Conservation (phyloP, 2,888 invertebrate species). For the Notocelia uddmanniana region DNA sequence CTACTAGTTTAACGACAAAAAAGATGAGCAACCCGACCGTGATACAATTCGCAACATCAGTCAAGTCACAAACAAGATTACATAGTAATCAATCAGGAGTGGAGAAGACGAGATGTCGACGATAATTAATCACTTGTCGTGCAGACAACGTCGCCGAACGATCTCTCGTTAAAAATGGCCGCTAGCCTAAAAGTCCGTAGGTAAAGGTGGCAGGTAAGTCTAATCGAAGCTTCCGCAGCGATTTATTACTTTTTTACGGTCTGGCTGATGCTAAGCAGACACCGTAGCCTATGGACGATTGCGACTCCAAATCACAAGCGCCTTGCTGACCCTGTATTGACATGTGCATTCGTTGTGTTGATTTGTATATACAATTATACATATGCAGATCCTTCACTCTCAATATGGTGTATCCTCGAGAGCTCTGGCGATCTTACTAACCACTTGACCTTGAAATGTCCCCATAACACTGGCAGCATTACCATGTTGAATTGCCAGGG, state of each 20-base stretch:
- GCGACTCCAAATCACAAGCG: too few relatives aligned
- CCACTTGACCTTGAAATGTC: too few relatives aligned
- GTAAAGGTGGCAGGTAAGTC: constrained; percentile 20
- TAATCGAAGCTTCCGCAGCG: not conserved
- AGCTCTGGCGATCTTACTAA: too few relatives aligned
- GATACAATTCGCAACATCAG: constrained; percentile 72
- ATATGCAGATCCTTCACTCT: too few relatives aligned
- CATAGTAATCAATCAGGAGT: constrained; percentile 80
- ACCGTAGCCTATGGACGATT: too few relatives aligned
- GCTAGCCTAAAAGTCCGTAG: constrained; percentile 5
- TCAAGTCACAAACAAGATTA: constrained; percentile 83
- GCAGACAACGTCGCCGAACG: constrained; percentile 52
- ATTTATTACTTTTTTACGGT: constrained; percentile 14
- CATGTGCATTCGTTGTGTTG: too few relatives aligned
- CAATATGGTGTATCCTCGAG: too few relatives aligned
- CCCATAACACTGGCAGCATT: too few relatives aligned
- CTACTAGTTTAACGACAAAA: constrained; percentile 47
- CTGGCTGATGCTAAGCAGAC: too few relatives aligned
- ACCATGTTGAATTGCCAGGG: too few relatives aligned
- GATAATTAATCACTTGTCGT: constrained; percentile 78
- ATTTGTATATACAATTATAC: too few relatives aligned
- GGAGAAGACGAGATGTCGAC: constrained; percentile 63
- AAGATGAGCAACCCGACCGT: constrained; percentile 64
- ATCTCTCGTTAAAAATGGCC: constrained; percentile 27
- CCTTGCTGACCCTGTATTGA: too few relatives aligned